These are phyloP conservation scores for Trachelus iudaicus DNA, from an alignment of 2,888 invertebrate species.

Conservation along the genomic window DNA sequence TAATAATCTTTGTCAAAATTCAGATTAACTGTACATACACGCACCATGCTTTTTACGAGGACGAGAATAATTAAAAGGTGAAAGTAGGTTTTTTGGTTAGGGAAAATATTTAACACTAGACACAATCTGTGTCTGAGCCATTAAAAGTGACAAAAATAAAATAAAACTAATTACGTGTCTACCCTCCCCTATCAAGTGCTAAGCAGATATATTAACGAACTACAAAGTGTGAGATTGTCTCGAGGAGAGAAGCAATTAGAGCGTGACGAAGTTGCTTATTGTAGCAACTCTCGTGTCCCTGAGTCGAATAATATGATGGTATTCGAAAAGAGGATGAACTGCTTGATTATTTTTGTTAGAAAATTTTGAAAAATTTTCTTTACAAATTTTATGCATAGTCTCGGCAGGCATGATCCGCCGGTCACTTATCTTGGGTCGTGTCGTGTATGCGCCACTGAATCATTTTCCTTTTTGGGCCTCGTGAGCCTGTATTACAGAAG, in stretches of 20 bases:
- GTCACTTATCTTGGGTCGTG: background rate
- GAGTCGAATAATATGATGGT: background rate
- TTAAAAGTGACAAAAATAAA: background rate
- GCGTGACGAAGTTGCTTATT: conserved; percentile 44
- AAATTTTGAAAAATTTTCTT: background rate
- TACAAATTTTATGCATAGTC: background rate
- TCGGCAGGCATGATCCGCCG: background rate
- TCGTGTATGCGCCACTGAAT: background rate
- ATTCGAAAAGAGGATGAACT: background rate
- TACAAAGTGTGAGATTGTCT: conserved; percentile 24
- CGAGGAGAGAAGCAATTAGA: conserved; percentile 43
- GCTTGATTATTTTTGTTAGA: background rate
- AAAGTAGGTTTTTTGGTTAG: conserved; percentile 54
- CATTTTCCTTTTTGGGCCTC: background rate
- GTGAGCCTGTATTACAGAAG: background rate
- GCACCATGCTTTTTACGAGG: background rate
- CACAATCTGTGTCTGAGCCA: background rate
- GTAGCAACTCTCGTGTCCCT: background rate
- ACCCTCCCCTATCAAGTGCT: background rate
- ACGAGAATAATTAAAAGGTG: conserved; percentile 43
- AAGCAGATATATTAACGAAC: conserved; percentile 6
- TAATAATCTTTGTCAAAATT: too few relatives aligned
- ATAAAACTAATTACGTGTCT: background rate
- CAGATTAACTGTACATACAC: too few relatives aligned
- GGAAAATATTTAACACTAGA: conserved; percentile 26